A percentile compares a stretch with the other conserved stretches of the same genome.
phyloP scores from a whole-genome alignment of 1,140 invertebrate species.

The Musca domestica region DNA sequence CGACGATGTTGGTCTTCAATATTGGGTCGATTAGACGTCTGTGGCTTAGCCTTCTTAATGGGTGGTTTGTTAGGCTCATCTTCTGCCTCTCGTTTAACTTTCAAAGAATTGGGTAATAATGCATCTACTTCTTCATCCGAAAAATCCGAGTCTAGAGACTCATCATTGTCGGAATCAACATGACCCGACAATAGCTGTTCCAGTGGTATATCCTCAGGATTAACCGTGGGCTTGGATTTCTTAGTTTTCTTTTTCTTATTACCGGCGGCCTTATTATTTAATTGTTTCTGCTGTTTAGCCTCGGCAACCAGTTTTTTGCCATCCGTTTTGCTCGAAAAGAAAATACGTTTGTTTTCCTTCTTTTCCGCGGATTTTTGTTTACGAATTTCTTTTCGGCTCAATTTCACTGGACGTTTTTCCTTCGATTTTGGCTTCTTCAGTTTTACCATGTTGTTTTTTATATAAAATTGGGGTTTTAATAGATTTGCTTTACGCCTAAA shows the following conservation, averaged over 20 bases:
- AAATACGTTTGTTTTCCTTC: constrained; percentile 53
- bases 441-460: constrained; percentile 36
- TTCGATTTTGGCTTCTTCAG: constrained; percentile 29
- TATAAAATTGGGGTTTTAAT: too few species aligned
- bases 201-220: constrained; percentile 35
- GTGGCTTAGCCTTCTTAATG: constrained; percentile 27
- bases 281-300: constrained; percentile 30
- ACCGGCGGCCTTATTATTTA: constrained; percentile 27
- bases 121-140: constrained; percentile 46
- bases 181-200: constrained; percentile 38
- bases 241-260: constrained; percentile 27
- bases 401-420: constrained; percentile 27
- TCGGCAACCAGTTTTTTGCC: constrained; percentile 39
- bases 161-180: constrained; percentile 40
- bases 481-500: too few species aligned
- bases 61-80: constrained; percentile 29
- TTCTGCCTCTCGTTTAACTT: constrained; percentile 27
- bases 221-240: constrained; percentile 20
- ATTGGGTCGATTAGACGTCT: constrained; percentile 36
- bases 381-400: constrained; percentile 60
- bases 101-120: constrained; percentile 23
- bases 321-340: constrained; percentile 40
- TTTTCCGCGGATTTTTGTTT: constrained; percentile 63
- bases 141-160: constrained; percentile 50
- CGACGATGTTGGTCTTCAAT: constrained; percentile 43